These are phyloP conservation scores for Oncorhynchus masou DNA, from an alignment of 2,113 vertebrate species.

Conservation along the genomic window DNA sequence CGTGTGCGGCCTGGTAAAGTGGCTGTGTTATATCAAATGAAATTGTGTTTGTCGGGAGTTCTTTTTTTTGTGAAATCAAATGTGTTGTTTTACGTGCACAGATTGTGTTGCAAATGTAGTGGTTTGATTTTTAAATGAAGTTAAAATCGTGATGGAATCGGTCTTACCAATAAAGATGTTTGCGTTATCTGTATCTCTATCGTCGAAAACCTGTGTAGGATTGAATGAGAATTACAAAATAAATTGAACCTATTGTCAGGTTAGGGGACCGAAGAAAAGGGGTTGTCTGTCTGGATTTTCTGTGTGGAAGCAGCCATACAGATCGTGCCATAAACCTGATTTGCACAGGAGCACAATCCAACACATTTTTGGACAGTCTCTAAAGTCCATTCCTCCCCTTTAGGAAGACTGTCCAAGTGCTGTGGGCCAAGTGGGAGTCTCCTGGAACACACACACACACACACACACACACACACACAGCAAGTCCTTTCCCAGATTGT, in stretches of 20 bases:
- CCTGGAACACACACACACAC: slow-evolving; percentile 47
- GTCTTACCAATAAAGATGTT: not conserved
- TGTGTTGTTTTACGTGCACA: too few relatives aligned
- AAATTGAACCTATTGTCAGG: slow-evolving; percentile 46
- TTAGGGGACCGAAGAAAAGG: slow-evolving; percentile 32
- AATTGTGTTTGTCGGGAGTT: too few relatives aligned
- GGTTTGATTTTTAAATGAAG: not conserved
- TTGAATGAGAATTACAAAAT: not conserved
- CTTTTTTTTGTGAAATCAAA: too few relatives aligned
- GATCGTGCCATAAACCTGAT: slow-evolving; percentile 52
- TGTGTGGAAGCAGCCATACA: slow-evolving; percentile 32
- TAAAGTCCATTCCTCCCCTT: slow-evolving; percentile 25
- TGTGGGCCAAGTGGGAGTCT: slow-evolving; percentile 58
- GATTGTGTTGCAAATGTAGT: not conserved
- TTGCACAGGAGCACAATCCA: slow-evolving; percentile 43
- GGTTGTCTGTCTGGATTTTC: not conserved
- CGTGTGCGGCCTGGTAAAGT: not conserved
- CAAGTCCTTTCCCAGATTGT: not conserved
- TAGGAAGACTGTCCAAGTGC: slow-evolving; percentile 51
- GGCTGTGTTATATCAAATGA: not conserved
- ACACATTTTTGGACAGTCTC: slow-evolving; percentile 63
- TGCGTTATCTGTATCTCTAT: not conserved
- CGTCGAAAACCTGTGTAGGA: not conserved
- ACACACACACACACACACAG: slow-evolving; percentile 8
- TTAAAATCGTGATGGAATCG: not conserved